Evolutionary conservation across 1,140 invertebrate genomes (phyloP), one percentile per base, ranked within the genome.

Genomic region (Oppia nitens): DNA sequence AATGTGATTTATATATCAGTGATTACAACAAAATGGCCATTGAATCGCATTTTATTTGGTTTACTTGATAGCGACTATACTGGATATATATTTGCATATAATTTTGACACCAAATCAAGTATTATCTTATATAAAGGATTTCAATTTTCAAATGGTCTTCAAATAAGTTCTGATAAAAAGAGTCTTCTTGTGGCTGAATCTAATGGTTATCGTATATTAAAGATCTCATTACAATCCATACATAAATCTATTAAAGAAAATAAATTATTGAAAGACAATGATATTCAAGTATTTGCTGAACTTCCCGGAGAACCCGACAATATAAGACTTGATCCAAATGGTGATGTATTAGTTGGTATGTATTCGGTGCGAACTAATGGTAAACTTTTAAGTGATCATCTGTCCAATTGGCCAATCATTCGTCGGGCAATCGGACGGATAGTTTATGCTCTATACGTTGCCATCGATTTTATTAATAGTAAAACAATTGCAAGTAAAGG

Each of bases 1-100:
- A 83, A 84, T 74, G n/a, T 81, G 62, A 70, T 89, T 21, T 89
- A 85, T 68, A 85, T 84, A 79, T 80, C 83, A 1, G 82, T 84
- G 67, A 85, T 83, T 2, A 77, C 71, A 59, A 72, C 73, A 24
- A 78, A 82, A 45, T 83, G 81, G 69, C 29, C 64, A 1, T 66
- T 88, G 25, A 66, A 79, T 45, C 78, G 85, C 73, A 79, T 80
- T 51, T 53, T 78, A 3, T 79, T 76, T 58, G 60, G 70, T 26
- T 25, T 79, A 3, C 61, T 86, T 1, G 71, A 78, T 47, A 79
- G 83, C 73, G 81, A 82, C 52, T 47, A 62, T 1, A 73, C 74
- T 64, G 86, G 86, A 6, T 55, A 51, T 47, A 27, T 64, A 6
- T 25, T 64, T 12, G 50, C 57, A 48, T 24, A 50, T 24, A 25